Percentiles rank a stretch among this genome's conserved stretches.
Evolutionary conservation across 64 coral and sea anemone species (phyloP).

Genomic region (Stichodactyla helianthus): DNA sequence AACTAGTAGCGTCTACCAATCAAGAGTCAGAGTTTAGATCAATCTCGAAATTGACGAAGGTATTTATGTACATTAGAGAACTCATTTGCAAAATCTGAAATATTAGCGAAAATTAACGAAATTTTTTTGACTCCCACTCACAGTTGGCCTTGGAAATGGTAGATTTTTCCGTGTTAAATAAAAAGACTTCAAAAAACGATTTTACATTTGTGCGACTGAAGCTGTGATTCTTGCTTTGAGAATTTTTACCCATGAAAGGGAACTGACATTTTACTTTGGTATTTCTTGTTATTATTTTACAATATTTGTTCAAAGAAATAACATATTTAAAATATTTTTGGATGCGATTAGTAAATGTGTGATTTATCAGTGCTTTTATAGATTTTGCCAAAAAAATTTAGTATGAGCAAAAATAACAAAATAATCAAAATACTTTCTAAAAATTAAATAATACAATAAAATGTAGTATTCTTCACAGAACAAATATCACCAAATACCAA

Average conservation of each 20-base stretch:
- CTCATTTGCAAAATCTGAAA: conserved; percentile 14
- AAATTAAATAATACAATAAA: not conserved
- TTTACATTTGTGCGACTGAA: not conserved
- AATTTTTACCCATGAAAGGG: not conserved
- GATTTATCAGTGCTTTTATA: not conserved
- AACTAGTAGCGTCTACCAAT: not conserved
- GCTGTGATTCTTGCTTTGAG: not conserved
- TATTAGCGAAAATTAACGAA: conserved; percentile 1
- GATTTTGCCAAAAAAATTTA: not conserved
- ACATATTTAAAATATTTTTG: not conserved
- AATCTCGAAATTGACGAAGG: not conserved
- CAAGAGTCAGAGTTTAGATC: not conserved
- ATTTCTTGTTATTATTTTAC: not conserved
- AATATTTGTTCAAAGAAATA: not conserved
- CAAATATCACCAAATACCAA: not conserved
- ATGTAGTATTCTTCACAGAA: not conserved
- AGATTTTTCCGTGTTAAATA: not conserved
- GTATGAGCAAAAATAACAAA: not conserved
- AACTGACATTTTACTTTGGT: not conserved
- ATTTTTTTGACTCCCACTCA: not conserved
- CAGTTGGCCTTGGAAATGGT: not conserved
- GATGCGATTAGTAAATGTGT: not conserved
- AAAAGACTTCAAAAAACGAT: not conserved
- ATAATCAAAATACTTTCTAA: not conserved
- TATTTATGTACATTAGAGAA: not conserved